Percentiles rank a stretch among this genome's conserved stretches.
phyloP scores from a whole-genome alignment of 1,140 invertebrate species.

The Halictus rubicundus region DNA sequence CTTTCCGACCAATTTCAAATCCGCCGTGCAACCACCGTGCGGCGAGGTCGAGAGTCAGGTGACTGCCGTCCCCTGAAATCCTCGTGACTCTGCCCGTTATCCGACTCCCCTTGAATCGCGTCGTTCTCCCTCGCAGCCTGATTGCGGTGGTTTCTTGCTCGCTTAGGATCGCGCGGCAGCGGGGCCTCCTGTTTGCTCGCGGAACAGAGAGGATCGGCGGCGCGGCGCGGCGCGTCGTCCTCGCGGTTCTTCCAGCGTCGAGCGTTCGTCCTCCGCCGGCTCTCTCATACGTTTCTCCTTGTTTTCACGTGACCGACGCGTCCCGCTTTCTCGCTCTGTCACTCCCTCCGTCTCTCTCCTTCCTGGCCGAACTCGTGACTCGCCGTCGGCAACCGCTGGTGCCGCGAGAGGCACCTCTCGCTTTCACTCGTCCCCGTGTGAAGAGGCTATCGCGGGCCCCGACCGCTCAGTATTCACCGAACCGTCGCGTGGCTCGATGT shows the following conservation, averaged over 20 bases:
- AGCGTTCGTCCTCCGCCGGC: neutral
- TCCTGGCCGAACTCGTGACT: constrained; percentile 40
- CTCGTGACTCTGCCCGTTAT: too few species aligned
- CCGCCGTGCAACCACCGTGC: too few species aligned
- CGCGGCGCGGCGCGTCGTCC: constrained; percentile 5
- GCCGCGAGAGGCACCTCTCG: constrained; percentile 58
- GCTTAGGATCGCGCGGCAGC: neutral
- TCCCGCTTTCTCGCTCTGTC: constrained; percentile 19
- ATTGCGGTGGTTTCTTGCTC: constrained; percentile 34
- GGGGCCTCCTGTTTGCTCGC: neutral
- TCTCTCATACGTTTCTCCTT: constrained; percentile 33
- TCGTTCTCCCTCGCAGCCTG: constrained; percentile 1
- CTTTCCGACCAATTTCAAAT: too few species aligned
- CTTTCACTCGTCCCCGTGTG: constrained; percentile 62
- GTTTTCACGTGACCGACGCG: constrained; percentile 32
- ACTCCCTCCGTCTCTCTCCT: constrained; percentile 1
- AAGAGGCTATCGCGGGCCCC: constrained; percentile 61
- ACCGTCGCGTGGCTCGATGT: constrained; percentile 59
- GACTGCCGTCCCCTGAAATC: too few species aligned
- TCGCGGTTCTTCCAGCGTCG: constrained; percentile 12
- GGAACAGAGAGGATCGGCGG: constrained; percentile 12
- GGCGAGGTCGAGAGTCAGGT: too few species aligned
- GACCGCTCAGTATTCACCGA: constrained; percentile 60
- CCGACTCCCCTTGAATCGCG: too few species aligned
- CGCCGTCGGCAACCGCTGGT: constrained; percentile 23